Evolutionary conservation across 2,797 vertebrate genomes (phyloP).

Genomic region (Parambassis ranga): DNA sequence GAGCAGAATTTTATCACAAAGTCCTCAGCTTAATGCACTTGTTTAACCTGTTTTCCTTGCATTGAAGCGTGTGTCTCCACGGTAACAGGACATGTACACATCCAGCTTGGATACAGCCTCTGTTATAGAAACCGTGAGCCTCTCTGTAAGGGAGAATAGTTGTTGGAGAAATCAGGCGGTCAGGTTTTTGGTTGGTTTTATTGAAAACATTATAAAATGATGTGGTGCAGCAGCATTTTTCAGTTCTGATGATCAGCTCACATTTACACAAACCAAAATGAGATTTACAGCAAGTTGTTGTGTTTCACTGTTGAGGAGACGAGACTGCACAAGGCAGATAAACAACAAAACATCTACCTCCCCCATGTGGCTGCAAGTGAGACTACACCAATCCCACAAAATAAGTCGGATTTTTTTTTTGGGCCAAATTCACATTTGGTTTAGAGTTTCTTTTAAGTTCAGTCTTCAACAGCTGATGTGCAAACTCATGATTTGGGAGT

Average conservation of each 20-base stretch:
- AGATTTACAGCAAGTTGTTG: slow-evolving; percentile 45
- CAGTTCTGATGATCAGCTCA: slow-evolving; percentile 56
- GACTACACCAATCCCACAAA: slow-evolving; percentile 20
- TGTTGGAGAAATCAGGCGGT: background rate
- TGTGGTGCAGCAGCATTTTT: slow-evolving; percentile 70
- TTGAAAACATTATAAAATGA: slow-evolving; percentile 79
- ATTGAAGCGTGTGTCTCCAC: background rate
- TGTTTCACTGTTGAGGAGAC: slow-evolving; percentile 15
- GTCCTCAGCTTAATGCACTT: background rate
- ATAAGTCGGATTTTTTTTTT: background rate
- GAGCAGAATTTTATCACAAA: background rate
- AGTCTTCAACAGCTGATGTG: slow-evolving; percentile 13
- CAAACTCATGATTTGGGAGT: slow-evolving; percentile 20
- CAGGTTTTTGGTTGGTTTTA: slow-evolving; percentile 66
- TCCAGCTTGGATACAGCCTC: background rate
- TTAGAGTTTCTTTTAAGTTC: background rate
- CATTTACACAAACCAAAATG: slow-evolving; percentile 64
- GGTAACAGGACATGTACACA: background rate
- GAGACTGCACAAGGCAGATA: slow-evolving; percentile 9
- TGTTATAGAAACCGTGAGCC: background rate
- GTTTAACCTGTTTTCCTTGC: background rate
- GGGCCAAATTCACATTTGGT: background rate
- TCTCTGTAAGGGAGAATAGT: background rate
- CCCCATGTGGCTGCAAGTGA: slow-evolving; percentile 40
- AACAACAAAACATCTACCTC: slow-evolving; percentile 20